Evolutionary conservation across 2,888 invertebrate genomes (phyloP).

Genomic region (Volucella zonaria): DNA sequence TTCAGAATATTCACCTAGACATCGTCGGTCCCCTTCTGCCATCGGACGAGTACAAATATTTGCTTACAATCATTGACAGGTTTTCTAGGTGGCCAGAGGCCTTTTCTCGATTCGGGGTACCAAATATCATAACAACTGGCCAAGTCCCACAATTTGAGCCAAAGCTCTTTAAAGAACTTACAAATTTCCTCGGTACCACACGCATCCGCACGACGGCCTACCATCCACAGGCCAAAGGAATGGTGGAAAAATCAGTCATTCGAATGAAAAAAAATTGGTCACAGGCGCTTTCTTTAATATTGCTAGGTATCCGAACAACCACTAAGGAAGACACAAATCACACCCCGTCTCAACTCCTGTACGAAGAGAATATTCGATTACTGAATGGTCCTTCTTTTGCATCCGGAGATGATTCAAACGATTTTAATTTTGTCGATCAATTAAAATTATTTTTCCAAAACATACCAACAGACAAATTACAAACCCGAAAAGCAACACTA

Average conservation of each 20-base stretch:
- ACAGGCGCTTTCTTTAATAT: constrained; percentile 2
- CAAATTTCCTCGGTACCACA: too few species aligned
- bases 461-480: background rate
- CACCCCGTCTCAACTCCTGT: constrained; percentile 14
- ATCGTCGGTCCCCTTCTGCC: constrained; percentile 49
- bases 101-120: background rate
- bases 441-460: constrained; percentile 2
- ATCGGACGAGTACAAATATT: constrained; percentile 31
- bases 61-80: constrained; percentile 46
- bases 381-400: background rate
- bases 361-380: constrained; percentile 20
- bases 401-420: background rate
- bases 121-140: too few species aligned
- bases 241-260: constrained; percentile 21
- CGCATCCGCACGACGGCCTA: constrained; percentile 22
- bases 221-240: constrained; percentile 12
- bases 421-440: constrained; percentile 6
- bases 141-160: too few species aligned
- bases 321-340: constrained; percentile 1
- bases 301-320: constrained; percentile 13
- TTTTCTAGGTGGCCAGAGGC: constrained; percentile 55
- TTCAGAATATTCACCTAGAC: constrained; percentile 52
- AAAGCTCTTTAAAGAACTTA: too few species aligned
- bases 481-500: background rate
- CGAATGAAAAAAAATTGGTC: constrained; percentile 6